phyloP scores from a whole-genome alignment of 2,797 vertebrate genomes.

The Tolypeutes matacus region DNA sequence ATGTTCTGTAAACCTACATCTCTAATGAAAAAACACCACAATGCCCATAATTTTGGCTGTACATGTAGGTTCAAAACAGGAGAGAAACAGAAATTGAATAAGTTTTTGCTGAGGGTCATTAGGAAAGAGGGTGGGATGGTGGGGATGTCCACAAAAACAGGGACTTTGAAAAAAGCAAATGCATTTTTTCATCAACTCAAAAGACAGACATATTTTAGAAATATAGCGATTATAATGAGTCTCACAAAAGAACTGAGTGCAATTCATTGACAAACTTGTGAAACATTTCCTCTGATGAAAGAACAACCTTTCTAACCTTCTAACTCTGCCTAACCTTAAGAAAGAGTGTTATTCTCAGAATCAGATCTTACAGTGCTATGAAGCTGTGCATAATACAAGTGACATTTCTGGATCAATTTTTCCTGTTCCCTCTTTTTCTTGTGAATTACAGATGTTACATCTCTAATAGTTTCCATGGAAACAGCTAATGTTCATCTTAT shows the following conservation, averaged over 20 bases:
- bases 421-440: slow-evolving; percentile 75
- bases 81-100: slow-evolving; percentile 65
- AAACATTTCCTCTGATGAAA: slow-evolving; percentile 77
- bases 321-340: slow-evolving; percentile 20
- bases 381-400: slow-evolving; percentile 77
- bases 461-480: slow-evolving; percentile 85
- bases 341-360: slow-evolving; percentile 68
- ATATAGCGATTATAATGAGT: slow-evolving; percentile 62
- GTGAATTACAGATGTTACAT: slow-evolving; percentile 78
- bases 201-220: slow-evolving; percentile 63
- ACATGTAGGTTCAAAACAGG: slow-evolving; percentile 15
- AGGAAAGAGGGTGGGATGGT: neutral
- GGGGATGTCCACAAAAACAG: neutral
- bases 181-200: slow-evolving; percentile 52
- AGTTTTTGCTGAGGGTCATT: slow-evolving; percentile 29
- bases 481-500: slow-evolving; percentile 82
- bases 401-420: slow-evolving; percentile 81
- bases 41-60: neutral
- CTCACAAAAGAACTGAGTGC: slow-evolving; percentile 60
- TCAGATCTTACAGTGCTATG: slow-evolving; percentile 59
- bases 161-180: slow-evolving; percentile 62
- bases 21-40: neutral
- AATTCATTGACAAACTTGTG: slow-evolving; percentile 71
- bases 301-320: slow-evolving; percentile 72
- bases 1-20: too few relatives aligned